A percentile compares a stretch with the other conserved stretches of the same genome.
phyloP scores from a whole-genome alignment of 2,888 invertebrate species.

The Cosmia trapezina region DNA sequence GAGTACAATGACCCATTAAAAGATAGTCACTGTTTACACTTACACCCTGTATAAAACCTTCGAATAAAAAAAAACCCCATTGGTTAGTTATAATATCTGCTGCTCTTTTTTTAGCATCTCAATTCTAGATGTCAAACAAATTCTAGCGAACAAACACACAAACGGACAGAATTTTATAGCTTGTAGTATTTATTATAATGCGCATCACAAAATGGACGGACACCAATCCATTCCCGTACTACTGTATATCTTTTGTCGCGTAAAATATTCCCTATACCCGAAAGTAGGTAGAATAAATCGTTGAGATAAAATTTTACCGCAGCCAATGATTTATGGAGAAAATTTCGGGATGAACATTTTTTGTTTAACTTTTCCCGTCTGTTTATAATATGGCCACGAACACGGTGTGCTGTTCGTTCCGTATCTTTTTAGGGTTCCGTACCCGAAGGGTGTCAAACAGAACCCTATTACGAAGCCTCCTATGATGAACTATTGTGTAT shows the following conservation, averaged over 20 bases:
- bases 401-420: conserved; percentile 9
- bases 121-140: not conserved
- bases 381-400: conserved; percentile 55
- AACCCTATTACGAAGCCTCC: too few relatives aligned
- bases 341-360: conserved; percentile 71
- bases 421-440: not conserved
- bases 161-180: not conserved
- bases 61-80: too few relatives aligned
- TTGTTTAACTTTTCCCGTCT: conserved; percentile 64
- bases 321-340: conserved; percentile 78
- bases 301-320: conserved; percentile 80
- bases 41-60: too few relatives aligned
- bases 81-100: too few relatives aligned
- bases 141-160: not conserved
- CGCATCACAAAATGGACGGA: conserved; percentile 10
- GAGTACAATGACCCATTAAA: too few relatives aligned
- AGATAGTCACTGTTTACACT: too few relatives aligned
- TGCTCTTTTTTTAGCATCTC: not conserved
- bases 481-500: too few relatives aligned
- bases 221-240: conserved; percentile 16
- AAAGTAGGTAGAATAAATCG: conserved; percentile 81
- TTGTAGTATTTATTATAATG: conserved; percentile 6
- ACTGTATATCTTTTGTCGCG: conserved; percentile 67
- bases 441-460: too few relatives aligned
- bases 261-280: conserved; percentile 79